Evolutionary conservation across 2,888 invertebrate species (phyloP), one percentile per base, ranked within the genome.

Genomic region (Argynnis bischoffii): DNA sequence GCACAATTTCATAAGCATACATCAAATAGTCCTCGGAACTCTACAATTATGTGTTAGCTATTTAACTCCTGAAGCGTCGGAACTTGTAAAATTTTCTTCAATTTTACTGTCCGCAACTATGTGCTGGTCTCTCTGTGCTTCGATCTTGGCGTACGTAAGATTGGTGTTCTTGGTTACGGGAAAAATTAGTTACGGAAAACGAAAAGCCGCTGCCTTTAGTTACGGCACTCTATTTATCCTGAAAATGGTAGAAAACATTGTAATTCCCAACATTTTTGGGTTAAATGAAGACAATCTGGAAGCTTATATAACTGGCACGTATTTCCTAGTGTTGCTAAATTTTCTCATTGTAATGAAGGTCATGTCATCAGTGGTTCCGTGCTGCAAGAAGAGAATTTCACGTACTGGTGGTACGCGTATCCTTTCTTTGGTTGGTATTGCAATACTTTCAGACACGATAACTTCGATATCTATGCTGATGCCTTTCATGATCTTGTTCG

Each of bases 1-100:
- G 0, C 75, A 76, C 54, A 77, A 76, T 46, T 77, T 71, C 41
- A 72, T 77, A 50, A 73, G 72, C 54, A 64, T 72, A 4, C 68
- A 76, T 35, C 77, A 77, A 68, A 69, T 77, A 6, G 47, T 71
- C 13, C 41, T 69, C 31, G 76, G 75, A 1, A 76, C 73, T 6
- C 26, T 74, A 21, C 70, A 76, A 13, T 64, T 76, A 18, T 61
- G 70, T 47, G n/a, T 56, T 35, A 50, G 18, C 1, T 5, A 67
- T 50, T n/a, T 63, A 48, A 4, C 15, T 3, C 11, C 3, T 14
- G 18, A n/a, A n/a, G 1, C 15, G 1, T 13, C 35, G 2, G 16
- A n/a, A 1, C 6, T 60, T 11, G n/a, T 14, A 16, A 15, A 5
- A 11, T 35, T 71, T 14, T 53, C 60, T 13, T 15, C 46, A 0